Percentiles rank a stretch among this genome's conserved stretches.
Conservation (phyloP, 2,888 invertebrate species). For the Euzetes globulus region DNA sequence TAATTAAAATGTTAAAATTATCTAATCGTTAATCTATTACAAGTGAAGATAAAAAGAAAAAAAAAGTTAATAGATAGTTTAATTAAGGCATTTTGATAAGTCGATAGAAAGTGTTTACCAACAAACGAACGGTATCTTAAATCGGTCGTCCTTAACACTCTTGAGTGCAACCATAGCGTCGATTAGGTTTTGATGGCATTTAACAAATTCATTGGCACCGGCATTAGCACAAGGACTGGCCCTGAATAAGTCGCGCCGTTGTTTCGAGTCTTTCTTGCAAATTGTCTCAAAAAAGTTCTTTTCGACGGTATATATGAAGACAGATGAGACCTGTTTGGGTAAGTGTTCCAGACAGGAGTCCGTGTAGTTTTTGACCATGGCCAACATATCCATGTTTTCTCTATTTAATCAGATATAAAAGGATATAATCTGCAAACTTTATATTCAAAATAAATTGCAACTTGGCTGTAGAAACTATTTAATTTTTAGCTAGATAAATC, state of each 20-base stretch:
- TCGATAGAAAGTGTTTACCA: not conserved
- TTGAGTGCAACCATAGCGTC: slow-evolving; percentile 14
- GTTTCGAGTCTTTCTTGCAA: not conserved
- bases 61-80: not conserved
- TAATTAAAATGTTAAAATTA: too few species aligned
- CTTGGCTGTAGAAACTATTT: too few species aligned
- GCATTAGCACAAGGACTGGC: slow-evolving; percentile 12
- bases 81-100: not conserved
- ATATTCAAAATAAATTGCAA: too few species aligned
- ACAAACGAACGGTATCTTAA: slow-evolving; percentile 15
- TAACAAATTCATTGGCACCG: not conserved
- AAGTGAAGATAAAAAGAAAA: not conserved
- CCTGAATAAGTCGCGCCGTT: not conserved
- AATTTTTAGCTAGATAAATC: too few species aligned
- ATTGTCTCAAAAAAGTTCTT: not conserved
- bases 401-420: not conserved
- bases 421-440: too few species aligned
- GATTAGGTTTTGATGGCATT: slow-evolving; percentile 6
- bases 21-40: not conserved
- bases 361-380: not conserved
- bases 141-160: not conserved
- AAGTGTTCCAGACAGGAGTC: not conserved
- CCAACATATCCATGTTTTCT: not conserved
- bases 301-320: slow-evolving; percentile 8
- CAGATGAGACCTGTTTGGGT: not conserved